Evolutionary conservation across 2,888 invertebrate species (phyloP).

Genomic region (Hyles lineata): DNA sequence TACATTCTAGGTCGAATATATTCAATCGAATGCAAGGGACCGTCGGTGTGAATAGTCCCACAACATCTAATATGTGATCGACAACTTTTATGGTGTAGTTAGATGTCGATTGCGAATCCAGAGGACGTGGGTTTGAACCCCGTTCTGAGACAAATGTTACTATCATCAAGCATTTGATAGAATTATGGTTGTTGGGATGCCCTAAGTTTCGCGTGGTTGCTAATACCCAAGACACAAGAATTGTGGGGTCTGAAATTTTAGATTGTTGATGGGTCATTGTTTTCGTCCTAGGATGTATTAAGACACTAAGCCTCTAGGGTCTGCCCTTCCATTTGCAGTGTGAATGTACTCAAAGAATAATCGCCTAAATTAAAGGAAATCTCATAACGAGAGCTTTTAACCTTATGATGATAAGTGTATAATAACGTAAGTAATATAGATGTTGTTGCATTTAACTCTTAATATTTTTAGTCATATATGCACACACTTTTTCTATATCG

Average conservation of each 20-base stretch:
- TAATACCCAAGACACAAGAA: background rate
- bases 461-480: conserved; percentile 14
- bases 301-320: too few species aligned
- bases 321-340: too few species aligned
- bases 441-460: conserved; percentile 27
- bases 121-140: background rate
- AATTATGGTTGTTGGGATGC: background rate
- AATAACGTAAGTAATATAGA: conserved; percentile 35
- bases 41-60: too few species aligned
- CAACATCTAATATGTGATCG: background rate
- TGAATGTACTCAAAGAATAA: too few species aligned
- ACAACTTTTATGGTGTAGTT: background rate
- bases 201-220: background rate
- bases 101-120: background rate
- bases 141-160: background rate
- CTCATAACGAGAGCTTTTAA: conserved; percentile 34
- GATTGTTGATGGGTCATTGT: background rate
- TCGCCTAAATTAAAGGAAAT: background rate
- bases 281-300: background rate
- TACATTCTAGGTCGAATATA: too few species aligned
- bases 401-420: conserved; percentile 40
- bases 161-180: background rate
- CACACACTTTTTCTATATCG: conserved; percentile 23
- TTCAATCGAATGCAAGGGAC: too few species aligned
- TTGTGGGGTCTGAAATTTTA: background rate